phyloP scores from a whole-genome alignment of 2,888 invertebrate species.

The Rhagonycha fulva region DNA sequence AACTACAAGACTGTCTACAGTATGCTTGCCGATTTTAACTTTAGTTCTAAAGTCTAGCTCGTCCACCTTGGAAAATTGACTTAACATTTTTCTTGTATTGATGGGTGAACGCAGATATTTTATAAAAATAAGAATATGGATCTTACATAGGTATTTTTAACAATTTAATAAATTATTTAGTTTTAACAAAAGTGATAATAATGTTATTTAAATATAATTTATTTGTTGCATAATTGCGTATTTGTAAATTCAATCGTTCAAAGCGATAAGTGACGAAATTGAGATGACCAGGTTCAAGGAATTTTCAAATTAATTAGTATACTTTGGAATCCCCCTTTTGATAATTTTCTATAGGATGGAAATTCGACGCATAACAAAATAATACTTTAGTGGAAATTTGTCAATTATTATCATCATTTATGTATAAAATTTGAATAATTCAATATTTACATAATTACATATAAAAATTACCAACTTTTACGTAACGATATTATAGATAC shows the following conservation, averaged over 20 bases:
- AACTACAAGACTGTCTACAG: not conserved
- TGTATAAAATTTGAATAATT: not conserved
- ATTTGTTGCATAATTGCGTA: not conserved
- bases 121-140: not conserved
- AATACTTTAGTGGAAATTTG: not conserved
- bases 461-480: too few species aligned
- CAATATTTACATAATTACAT: too few species aligned
- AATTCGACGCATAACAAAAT: not conserved
- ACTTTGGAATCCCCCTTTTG: not conserved
- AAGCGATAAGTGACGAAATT: not conserved
- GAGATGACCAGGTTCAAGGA: not conserved
- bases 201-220: not conserved
- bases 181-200: not conserved
- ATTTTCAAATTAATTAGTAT: not conserved
- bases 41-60: not conserved
- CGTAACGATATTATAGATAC: too few species aligned
- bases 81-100: not conserved
- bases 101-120: not conserved
- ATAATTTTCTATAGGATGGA: not conserved
- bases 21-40: not conserved
- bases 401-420: not conserved
- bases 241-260: not conserved
- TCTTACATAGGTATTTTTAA: not conserved
- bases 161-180: not conserved
- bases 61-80: constrained; percentile 8